Conservation (phyloP, 2,888 invertebrate genomes). For the Papilio gigon region DNA sequence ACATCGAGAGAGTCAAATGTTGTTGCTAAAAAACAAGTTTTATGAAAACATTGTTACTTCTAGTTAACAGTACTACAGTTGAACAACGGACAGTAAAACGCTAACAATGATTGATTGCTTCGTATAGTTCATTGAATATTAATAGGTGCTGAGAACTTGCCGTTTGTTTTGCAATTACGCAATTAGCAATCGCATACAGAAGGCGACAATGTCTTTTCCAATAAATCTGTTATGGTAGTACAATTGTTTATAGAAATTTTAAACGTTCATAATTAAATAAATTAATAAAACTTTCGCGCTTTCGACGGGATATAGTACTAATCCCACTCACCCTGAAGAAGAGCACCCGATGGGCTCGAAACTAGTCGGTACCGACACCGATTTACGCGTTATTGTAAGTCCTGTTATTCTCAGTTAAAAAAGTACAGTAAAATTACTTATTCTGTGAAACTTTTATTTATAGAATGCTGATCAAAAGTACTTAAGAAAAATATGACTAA, state of each 20-base stretch:
- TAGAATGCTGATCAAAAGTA: too few species aligned
- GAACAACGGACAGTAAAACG: not conserved
- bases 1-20: not conserved
- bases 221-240: not conserved
- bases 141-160: conserved; percentile 14
- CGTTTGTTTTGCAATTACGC: conserved; percentile 20
- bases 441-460: too few species aligned
- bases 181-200: conserved; percentile 22
- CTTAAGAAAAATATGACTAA: too few species aligned
- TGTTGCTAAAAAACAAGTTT: not conserved
- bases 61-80: not conserved
- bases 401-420: too few species aligned
- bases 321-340: too few species aligned
- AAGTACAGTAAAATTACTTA: too few species aligned
- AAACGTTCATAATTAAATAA: not conserved
- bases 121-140: conserved; percentile 16
- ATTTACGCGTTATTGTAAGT: too few species aligned
- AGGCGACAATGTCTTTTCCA: not conserved
- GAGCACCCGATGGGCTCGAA: too few species aligned
- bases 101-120: conserved; percentile 14
- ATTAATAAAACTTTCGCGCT: too few species aligned
- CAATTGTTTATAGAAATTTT: not conserved
- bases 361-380: too few species aligned
- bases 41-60: too few species aligned
- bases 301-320: too few species aligned